Evolutionary conservation across 1,140 invertebrate genomes (phyloP), one percentile per base, ranked within the genome.

Genomic region (Drosophila pachea): DNA sequence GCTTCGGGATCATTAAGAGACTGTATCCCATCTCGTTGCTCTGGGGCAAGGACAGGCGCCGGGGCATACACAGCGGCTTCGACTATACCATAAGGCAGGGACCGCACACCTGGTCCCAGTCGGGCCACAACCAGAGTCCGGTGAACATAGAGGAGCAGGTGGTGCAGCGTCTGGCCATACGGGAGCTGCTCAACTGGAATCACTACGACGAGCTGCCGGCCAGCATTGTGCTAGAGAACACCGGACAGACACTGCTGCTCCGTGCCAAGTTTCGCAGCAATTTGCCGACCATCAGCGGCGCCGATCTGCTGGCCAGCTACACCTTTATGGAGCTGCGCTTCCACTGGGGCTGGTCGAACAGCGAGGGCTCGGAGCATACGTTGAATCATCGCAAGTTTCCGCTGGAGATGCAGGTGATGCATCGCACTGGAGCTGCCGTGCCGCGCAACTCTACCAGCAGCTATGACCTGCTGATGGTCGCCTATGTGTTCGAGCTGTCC

Each of bases 341-440:
- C 50, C 91, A 90, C 14, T 93, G 92, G 92, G 91, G 92, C 22
- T 89, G 89, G 31, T 89, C 87, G 32, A 89, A 92, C 49, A 88
- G 90, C 32, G 91, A 91, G 63, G 92, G 92, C 11, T 92, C 92
- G 7, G 92, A 93, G 71, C 92, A 93, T 53, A 91, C 91, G 12
- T 65, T 93, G 0, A 89, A 92, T 59, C 89, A 90, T 54, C 73
- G 88, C 11, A 89, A 90, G 65, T 93, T 87, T 74, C 89, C 92
- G 0, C 87, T 92, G 76, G 92, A 93, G 70, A 71, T 92, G 58
- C 92, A 93, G 86, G 89, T 91, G 3, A 78, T 87, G 53, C 87
- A 89, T 62, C 70, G 78, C 43, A 83, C 84, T 1, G 84, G 87
- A 0, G 79, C 81, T 0, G 55, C 62, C 0, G 68, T 66, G 16